These are phyloP conservation scores for Drosophila greeni DNA, from an alignment of 2,888 invertebrate genomes.

Conservation along the genomic window DNA sequence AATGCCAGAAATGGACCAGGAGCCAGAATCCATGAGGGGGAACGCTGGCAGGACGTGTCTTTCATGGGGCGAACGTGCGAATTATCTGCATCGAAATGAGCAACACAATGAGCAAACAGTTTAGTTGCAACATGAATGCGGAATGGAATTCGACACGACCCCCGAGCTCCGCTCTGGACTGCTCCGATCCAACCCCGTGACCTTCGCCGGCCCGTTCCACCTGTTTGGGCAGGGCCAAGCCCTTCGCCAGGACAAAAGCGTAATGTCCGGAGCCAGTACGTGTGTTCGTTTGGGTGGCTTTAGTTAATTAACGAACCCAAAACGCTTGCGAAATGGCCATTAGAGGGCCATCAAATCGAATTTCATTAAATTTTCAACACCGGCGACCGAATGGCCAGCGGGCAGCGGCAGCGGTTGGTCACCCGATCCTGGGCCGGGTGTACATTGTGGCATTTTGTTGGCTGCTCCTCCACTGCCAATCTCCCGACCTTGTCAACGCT, in stretches of 20 bases:
- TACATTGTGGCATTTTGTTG: conserved; percentile 50
- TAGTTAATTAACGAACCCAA: conserved; percentile 52
- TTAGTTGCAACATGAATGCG: conserved; percentile 32
- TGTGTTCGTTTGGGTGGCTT: conserved; percentile 16
- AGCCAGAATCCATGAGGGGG: not conserved
- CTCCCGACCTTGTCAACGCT: conserved; percentile 5
- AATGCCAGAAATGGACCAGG: conserved; percentile 25
- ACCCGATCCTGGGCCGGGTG: conserved; percentile 16
- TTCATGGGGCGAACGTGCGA: conserved; percentile 36
- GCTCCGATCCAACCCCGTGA: not conserved
- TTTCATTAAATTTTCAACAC: conserved; percentile 57
- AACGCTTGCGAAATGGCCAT: conserved; percentile 34
- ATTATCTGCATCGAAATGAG: conserved; percentile 42
- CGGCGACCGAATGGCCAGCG: conserved; percentile 9
- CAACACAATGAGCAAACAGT: conserved; percentile 36
- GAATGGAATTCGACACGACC: conserved; percentile 33
- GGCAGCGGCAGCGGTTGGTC: conserved; percentile 14
- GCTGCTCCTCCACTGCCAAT: conserved; percentile 32
- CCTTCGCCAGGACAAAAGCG: conserved; percentile 12
- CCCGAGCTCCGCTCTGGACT: not conserved
- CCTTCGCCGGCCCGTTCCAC: conserved; percentile 10
- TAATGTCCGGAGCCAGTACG: conserved; percentile 3
- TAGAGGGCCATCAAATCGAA: conserved; percentile 51
- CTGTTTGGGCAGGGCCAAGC: conserved; percentile 9
- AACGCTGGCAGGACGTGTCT: conserved; percentile 20